These are phyloP conservation scores for Vultur gryphus DNA, from an alignment of 2,797 vertebrate genomes.

Conservation along the genomic window DNA sequence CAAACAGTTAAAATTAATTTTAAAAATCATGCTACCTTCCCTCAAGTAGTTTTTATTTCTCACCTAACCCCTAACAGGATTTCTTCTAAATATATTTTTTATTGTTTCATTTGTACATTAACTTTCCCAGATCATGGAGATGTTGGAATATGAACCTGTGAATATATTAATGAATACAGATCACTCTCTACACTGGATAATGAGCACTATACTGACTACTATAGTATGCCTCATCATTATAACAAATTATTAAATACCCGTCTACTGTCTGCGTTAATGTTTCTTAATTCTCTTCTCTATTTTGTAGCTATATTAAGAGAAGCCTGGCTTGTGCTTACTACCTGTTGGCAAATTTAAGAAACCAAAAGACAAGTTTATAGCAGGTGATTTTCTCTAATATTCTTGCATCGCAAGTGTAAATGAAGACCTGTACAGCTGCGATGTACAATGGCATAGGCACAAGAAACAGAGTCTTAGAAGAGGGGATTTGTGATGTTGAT, in stretches of 20 bases:
- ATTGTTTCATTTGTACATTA: not conserved
- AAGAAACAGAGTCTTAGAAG: not conserved
- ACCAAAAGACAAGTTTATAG: not conserved
- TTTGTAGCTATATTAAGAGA: not conserved
- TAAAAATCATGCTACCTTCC: not conserved
- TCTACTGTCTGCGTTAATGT: not conserved
- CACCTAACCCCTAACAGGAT: not conserved
- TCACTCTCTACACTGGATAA: not conserved
- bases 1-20: not conserved
- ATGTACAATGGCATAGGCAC: not conserved
- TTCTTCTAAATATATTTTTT: not conserved
- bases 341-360: not conserved
- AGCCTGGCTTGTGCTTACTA: not conserved
- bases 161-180: conserved; percentile 23
- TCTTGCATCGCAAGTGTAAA: not conserved
- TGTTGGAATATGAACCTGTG: not conserved
- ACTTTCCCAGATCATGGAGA: not conserved
- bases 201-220: not conserved
- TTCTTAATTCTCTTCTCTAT: not conserved
- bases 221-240: not conserved
- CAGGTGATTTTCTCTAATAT: not conserved
- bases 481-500: not conserved
- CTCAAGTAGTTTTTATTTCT: not conserved
- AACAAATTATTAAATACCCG: not conserved
- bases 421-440: not conserved